A percentile compares a stretch with the other conserved stretches of the same genome.
Conservation (phyloP, 1,140 invertebrate species). For the Latrodectus geometricus region DNA sequence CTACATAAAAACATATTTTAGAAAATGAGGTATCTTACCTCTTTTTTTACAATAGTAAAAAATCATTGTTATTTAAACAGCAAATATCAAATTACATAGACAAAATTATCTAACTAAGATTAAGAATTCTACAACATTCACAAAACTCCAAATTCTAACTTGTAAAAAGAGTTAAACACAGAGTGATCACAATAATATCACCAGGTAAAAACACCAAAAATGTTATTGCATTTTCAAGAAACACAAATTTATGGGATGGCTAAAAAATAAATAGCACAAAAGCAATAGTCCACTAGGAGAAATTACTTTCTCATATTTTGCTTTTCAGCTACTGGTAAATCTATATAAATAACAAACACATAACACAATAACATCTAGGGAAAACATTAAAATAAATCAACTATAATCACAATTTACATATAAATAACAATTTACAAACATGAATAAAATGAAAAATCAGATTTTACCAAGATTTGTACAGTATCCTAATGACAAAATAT, state of each 20-base stretch:
- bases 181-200: background rate
- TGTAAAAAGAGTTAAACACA: background rate
- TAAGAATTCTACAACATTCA: background rate
- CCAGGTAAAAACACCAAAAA: slow-evolving; percentile 1
- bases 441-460: no score
- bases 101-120: slow-evolving; percentile 1
- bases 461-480: no score
- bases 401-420: background rate
- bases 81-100: background rate
- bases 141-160: background rate
- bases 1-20: no score
- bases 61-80: background rate
- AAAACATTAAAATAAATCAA: background rate
- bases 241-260: background rate
- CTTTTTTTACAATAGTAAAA: no score
- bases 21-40: no score
- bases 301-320: background rate
- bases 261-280: background rate
- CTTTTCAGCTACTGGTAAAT: background rate
- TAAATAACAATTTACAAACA: no score
- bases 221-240: background rate
- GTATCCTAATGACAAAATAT: no score
- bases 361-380: background rate
- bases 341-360: background rate
- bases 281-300: background rate